Base-by-base conservation (phyloP, 2,113 vertebrate genomes). In the Tetrao urogallus region DNA sequence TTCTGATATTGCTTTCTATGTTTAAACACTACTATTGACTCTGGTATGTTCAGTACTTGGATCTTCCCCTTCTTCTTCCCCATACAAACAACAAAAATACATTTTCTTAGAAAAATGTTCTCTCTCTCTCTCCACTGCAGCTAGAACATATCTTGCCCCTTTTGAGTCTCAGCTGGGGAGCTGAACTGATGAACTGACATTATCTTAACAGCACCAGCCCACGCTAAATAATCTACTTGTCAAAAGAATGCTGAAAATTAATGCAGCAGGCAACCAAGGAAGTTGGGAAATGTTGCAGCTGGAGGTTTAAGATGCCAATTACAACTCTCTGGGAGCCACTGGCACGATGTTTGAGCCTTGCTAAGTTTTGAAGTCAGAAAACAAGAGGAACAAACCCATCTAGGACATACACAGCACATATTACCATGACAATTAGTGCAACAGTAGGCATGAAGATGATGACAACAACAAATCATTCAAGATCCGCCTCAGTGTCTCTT, bases 361-460 rank as follows among this genome's bases (percentile, higher is more conserved):
- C n/a, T 27, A 52, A 47, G 36, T 74, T 54, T 57, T 18, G n/a
- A 89, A 67, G 45, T 8, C 56, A 47, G 19, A 20, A 54, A 66
- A 15, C 63, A 86, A 78, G 5, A 58, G 56, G 52, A 73, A 66
- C 2, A 57, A 32, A 32, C 54, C 9, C 21, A 43, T 7, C 36
- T 20, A 66, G n/a, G 34, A 58, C 11, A 36, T 43, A 32, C 0
- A 1, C 20, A 57, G 8, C 0, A 54, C 27, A 3, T 11, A 50
- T 19, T 21, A 27, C 12, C 10, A 43, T 63, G n/a, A 20, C 13
- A 48, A 30, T 32, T 38, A 76, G 28, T 67, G 89, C 43, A 86
- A 65, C 3, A 42, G 21, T 3, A 38, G 12, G 13, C 16, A 32
- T 52, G 47, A 78, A 72, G 30, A 82, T 67, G 36, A 40, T 3